Evolutionary conservation across 23 tunicate genomes (phyloP), one percentile per base, ranked within the genome.

Genomic region (Clavelina lepadiformis): DNA sequence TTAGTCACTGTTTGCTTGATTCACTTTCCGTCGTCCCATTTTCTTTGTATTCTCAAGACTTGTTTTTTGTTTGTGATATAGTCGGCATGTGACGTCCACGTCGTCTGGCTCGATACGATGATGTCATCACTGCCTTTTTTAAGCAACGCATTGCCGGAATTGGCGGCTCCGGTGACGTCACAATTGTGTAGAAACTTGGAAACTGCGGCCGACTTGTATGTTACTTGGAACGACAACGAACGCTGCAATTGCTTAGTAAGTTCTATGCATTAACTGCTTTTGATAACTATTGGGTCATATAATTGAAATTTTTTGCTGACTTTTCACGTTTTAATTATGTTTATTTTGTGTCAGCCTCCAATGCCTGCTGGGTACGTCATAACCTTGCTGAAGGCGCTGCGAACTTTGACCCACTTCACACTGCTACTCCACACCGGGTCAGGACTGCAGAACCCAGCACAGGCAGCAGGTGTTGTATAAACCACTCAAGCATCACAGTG

Each of bases 131-230:
- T 89, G 51, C 75, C 75, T 5, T 76, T 47, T 37, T 49, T 89
- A 13, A 41, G 76, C 18, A 47, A 35, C 33, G 53, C 68, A 7
- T 44, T 81, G 38, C 74, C 88, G 7, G 75, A 58, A 31, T 28
- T 79, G 31, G 66, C 66, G 35, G 28, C 69, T 1, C 77, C 97
- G 8, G 31, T 89, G 8, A 35, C 74, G 28, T 21, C 58, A 23
- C 85, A 77, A 37, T 51, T 82, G 5, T 89, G 97, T 33, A 44
- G 71, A 29, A 81, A 81, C 64, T 26, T 89, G 49, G 87, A 89
- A 37, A 58, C 23, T 26, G 81, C 69, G 13, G 54, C 76, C 13
- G 72, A 57, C 50, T 38, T 67, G 25, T 63, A 75, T 23, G 31
- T 52, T 27, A 62, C 38, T 63, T 33, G 73, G 31, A 18, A 13